A percentile compares a stretch with the other conserved stretches of the same genome.
phyloP scores from a whole-genome alignment of 2,113 vertebrate genomes.

The Sphaerodactylus townsendi region DNA sequence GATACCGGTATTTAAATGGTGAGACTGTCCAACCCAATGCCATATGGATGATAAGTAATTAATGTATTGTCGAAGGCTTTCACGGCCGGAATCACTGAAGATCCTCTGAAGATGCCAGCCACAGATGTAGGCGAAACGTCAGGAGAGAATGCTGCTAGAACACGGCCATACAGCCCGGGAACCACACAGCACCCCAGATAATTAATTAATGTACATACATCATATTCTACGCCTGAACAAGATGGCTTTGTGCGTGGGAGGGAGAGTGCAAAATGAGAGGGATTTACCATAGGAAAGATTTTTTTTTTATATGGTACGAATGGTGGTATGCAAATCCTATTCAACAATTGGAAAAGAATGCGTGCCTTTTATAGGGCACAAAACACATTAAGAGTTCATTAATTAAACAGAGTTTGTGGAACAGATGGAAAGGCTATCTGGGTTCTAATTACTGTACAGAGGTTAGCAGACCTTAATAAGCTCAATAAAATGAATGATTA shows the following conservation, averaged over 20 bases:
- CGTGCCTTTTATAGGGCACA: constrained; percentile 83
- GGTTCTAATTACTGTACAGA: constrained; percentile 88
- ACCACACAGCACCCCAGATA: too few species aligned
- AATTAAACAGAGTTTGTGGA: constrained; percentile 92
- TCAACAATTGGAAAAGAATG: constrained; percentile 84
- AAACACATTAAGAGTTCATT: constrained; percentile 92
- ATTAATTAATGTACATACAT: not conserved
- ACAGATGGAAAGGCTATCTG: constrained; percentile 96
- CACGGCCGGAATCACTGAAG: too few species aligned
- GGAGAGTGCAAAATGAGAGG: too few species aligned
- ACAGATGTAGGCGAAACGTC: too few species aligned
- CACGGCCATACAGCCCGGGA: too few species aligned
- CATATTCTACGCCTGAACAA: not conserved
- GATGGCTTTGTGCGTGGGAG: not conserved
- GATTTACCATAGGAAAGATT: constrained; percentile 54
- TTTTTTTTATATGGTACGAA: constrained; percentile 66
- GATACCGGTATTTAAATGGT: not conserved
- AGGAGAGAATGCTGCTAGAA: too few species aligned
- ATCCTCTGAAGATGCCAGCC: too few species aligned
- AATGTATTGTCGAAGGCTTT: too few species aligned
- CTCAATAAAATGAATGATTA: constrained; percentile 84
- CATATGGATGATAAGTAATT: not conserved
- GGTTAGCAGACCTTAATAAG: constrained; percentile 81
- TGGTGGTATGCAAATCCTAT: constrained; percentile 79
- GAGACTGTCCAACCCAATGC: not conserved